Percentiles rank a stretch among this genome's conserved stretches.
Conservation (phyloP, 2,888 invertebrate genomes). For the Drosophila ochracea region DNA sequence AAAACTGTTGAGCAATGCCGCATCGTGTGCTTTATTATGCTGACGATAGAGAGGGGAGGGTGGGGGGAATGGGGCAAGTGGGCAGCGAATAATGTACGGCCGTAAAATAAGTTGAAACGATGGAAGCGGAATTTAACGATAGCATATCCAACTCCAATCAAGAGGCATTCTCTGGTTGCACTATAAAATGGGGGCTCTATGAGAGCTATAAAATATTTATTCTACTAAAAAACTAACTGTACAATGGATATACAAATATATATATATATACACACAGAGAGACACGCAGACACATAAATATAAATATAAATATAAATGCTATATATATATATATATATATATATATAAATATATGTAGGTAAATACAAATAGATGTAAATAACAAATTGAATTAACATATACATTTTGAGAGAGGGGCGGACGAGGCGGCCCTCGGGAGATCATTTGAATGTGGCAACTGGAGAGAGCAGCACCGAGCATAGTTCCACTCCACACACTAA, state of each 20-base stretch:
- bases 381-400: conserved; percentile 14
- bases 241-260: conserved; percentile 61
- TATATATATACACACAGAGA: conserved; percentile 37
- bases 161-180: conserved; percentile 53
- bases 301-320: conserved; percentile 38
- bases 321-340: conserved; percentile 23
- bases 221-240: conserved; percentile 80
- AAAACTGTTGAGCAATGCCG: conserved; percentile 63
- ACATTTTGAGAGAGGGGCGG: conserved; percentile 1
- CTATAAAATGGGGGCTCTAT: conserved; percentile 78
- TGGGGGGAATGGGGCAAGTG: conserved; percentile 17
- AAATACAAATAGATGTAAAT: conserved; percentile 52
- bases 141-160: conserved; percentile 15
- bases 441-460: conserved; percentile 40
- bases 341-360: conserved; percentile 40
- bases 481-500: conserved; percentile 23
- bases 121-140: conserved; percentile 49
- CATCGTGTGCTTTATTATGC: conserved; percentile 31
- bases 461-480: not conserved
- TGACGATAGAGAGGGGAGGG: not conserved
- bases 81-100: conserved; percentile 54
- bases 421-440: conserved; percentile 42
- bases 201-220: conserved; percentile 81
- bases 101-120: conserved; percentile 46
- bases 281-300: conserved; percentile 38